phyloP scores from a whole-genome alignment of 2,888 invertebrate species.

The Drosophila sordidapex region DNA sequence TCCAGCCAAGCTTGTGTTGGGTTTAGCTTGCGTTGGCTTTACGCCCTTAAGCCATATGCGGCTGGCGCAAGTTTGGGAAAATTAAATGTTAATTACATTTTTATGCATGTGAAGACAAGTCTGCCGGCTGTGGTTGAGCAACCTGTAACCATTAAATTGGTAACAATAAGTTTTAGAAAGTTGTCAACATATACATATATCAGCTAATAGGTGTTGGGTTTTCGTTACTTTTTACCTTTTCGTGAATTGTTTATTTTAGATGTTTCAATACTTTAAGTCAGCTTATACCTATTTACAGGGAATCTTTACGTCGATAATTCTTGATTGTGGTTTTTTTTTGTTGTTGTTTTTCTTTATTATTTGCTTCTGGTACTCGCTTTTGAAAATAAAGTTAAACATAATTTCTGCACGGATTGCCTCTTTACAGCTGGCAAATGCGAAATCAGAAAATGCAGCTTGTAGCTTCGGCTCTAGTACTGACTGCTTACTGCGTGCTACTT shows the following conservation, averaged over 20 bases:
- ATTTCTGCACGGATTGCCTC: slow-evolving; percentile 78
- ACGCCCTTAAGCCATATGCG: slow-evolving; percentile 45
- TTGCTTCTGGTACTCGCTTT: slow-evolving; percentile 52
- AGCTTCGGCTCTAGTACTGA: slow-evolving; percentile 33
- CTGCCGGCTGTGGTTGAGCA: slow-evolving; percentile 19
- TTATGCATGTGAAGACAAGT: slow-evolving; percentile 29
- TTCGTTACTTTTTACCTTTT: too few species aligned
- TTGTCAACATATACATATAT: background rate
- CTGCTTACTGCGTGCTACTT: slow-evolving; percentile 59
- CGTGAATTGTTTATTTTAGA: background rate
- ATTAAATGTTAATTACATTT: slow-evolving; percentile 78
- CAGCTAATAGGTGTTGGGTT: background rate
- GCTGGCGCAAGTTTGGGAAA: slow-evolving; percentile 55
- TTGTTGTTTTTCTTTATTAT: slow-evolving; percentile 7
- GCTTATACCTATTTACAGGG: background rate
- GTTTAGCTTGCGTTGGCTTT: slow-evolving; percentile 3
- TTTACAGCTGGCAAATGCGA: slow-evolving; percentile 60
- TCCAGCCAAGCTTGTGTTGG: slow-evolving; percentile 23
- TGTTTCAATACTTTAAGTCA: background rate
- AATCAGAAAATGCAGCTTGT: slow-evolving; percentile 56
- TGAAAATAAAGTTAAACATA: slow-evolving; percentile 75
- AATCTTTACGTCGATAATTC: background rate
- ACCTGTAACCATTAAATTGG: background rate
- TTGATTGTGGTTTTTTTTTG: background rate
- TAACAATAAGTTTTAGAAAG: background rate